Conservation (phyloP, 1,140 invertebrate species). For the Scaptomyza hsui region DNA sequence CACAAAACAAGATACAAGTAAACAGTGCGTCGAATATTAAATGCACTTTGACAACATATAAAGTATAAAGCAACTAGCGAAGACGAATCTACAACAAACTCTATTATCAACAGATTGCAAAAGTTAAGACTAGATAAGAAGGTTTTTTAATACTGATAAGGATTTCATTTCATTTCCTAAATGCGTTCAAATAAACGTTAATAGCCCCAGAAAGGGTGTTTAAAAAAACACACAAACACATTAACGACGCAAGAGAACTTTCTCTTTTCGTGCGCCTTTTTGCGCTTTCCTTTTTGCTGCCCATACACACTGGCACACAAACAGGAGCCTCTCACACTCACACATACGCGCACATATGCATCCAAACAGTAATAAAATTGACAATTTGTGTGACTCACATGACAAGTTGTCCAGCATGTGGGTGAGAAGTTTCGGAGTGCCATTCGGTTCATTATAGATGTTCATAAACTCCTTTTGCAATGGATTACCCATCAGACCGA, state of each 20-base stretch:
- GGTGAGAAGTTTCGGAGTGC: constrained; percentile 96
- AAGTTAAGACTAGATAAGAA: no score
- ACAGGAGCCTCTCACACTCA: constrained; percentile 44
- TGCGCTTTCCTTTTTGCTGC: constrained; percentile 68
- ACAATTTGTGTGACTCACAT: constrained; percentile 87
- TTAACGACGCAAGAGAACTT: constrained; percentile 48
- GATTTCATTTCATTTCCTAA: no score
- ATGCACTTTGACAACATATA: not conserved
- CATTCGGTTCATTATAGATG: constrained; percentile 96
- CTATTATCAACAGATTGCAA: no score
- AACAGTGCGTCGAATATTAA: not conserved
- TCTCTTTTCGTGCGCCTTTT: constrained; percentile 76
- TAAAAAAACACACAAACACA: not conserved
- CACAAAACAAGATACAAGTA: not conserved
- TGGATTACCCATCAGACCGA: constrained; percentile 97
- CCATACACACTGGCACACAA: constrained; percentile 39
- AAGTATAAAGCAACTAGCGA: not conserved
- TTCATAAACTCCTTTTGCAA: constrained; percentile 95
- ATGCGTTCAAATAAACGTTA: no score
- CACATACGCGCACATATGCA: constrained; percentile 7
- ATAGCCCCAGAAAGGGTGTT: constrained; percentile 6
- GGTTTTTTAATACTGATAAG: no score
- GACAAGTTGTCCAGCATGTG: constrained; percentile 97
- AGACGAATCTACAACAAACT: no score
- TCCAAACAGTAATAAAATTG: constrained; percentile 14